phyloP scores from a whole-genome alignment of 2,113 vertebrate genomes.

The Alligator sinensis region DNA sequence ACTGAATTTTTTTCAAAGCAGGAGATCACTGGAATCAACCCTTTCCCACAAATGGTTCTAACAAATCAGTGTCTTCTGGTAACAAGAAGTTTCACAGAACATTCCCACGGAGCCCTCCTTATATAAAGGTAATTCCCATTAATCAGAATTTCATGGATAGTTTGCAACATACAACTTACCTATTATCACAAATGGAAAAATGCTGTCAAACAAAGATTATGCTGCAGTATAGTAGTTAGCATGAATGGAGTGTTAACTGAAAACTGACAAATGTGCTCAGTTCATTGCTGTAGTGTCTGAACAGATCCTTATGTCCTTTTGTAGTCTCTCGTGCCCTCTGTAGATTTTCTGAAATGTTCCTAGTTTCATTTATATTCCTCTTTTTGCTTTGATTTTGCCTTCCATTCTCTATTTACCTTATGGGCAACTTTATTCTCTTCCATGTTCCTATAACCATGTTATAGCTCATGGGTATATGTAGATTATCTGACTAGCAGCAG shows the following conservation, averaged over 20 bases:
- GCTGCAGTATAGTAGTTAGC: too few species aligned
- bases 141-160: neutral
- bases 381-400: conserved; percentile 28
- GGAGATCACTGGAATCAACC: too few species aligned
- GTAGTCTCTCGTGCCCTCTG: fast-evolving
- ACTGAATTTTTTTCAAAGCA: too few species aligned
- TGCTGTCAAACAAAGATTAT: neutral
- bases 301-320: neutral
- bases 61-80: neutral
- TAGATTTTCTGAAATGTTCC: neutral
- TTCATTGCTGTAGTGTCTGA: neutral
- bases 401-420: conserved; percentile 7
- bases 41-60: too few species aligned
- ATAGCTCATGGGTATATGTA: neutral
- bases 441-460: conserved; percentile 3
- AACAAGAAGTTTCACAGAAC: neutral
- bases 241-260: neutral
- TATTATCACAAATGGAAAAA: neutral
- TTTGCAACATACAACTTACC: neutral
- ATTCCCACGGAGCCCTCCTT: neutral
- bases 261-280: neutral
- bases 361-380: neutral
- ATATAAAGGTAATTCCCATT: neutral
- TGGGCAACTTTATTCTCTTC: conserved; percentile 23
- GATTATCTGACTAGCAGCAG: conserved; percentile 43